Conservation (phyloP, 2,888 invertebrate species). For the Cataglyphis rosenhaueri region DNA sequence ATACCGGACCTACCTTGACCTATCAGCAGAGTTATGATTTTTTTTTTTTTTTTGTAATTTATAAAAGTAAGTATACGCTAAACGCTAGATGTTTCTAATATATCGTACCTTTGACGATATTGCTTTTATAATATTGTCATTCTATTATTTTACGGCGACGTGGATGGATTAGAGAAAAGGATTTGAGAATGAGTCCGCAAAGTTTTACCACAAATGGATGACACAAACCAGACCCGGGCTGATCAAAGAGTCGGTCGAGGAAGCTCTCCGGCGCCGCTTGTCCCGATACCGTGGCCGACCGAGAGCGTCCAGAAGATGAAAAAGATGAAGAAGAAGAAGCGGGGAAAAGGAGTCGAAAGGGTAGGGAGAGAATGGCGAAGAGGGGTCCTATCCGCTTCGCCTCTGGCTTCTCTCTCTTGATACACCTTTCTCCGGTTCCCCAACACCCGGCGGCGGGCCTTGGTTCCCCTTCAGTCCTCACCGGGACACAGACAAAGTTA, state of each 20-base stretch:
- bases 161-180: background rate
- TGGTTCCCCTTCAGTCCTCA: slow-evolving; percentile 81
- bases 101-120: background rate
- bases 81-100: background rate
- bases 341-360: slow-evolving; percentile 33
- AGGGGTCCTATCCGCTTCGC: slow-evolving; percentile 67
- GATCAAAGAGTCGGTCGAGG: slow-evolving; percentile 24
- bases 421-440: slow-evolving; percentile 82
- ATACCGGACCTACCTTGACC: slow-evolving; percentile 33
- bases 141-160: background rate
- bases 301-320: slow-evolving; percentile 35
- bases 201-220: slow-evolving; percentile 9
- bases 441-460: slow-evolving; percentile 76
- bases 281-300: slow-evolving; percentile 40
- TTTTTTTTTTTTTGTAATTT: background rate
- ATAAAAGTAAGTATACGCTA: background rate
- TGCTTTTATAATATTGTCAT: background rate
- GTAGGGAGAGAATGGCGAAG: slow-evolving; percentile 60
- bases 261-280: background rate
- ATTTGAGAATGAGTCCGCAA: background rate
- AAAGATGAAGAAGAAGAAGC: slow-evolving; percentile 37
- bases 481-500: slow-evolving; percentile 82
- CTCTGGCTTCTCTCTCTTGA: slow-evolving; percentile 71
- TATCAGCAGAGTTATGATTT: background rate
- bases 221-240: slow-evolving; percentile 8